Conservation (phyloP, 2,113 vertebrate species). For the Aleadryas rufinucha region DNA sequence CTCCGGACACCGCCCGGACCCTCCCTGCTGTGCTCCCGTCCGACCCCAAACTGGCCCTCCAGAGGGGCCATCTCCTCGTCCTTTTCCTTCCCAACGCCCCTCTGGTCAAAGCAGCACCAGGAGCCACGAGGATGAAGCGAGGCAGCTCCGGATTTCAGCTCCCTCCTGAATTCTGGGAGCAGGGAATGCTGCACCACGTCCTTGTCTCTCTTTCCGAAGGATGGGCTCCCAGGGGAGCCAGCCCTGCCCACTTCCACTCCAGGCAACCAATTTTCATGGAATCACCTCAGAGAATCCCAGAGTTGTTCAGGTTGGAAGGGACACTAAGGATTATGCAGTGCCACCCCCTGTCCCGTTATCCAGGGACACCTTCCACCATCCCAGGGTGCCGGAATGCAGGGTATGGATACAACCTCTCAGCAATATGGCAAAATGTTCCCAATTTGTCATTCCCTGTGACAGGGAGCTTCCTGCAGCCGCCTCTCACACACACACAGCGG, state of each 20-base stretch:
- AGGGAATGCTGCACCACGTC: accelerated
- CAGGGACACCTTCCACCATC: neutral
- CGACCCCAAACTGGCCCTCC: neutral
- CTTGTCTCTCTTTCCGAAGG: neutral
- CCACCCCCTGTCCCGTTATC: no score
- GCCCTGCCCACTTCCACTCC: neutral
- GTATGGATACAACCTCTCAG: neutral
- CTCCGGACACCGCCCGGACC: accelerated
- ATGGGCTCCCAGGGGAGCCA: neutral
- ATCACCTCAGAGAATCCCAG: accelerated
- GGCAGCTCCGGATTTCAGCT: neutral
- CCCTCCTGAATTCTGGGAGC: no score
- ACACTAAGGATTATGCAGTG: neutral
- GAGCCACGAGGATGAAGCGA: accelerated
- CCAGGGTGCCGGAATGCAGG: neutral
- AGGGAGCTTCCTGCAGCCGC: neutral
- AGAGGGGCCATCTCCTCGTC: neutral
- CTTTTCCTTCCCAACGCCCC: neutral
- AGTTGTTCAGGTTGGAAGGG: neutral
- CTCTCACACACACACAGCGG: neutral
- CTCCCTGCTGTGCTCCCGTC: neutral
- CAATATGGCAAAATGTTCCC: accelerated
- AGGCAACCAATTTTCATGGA: neutral
- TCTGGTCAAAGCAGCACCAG: accelerated
- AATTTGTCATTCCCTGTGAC: neutral